phyloP scores from a whole-genome alignment of 2,113 vertebrate genomes.

The Etheostoma cragini region DNA sequence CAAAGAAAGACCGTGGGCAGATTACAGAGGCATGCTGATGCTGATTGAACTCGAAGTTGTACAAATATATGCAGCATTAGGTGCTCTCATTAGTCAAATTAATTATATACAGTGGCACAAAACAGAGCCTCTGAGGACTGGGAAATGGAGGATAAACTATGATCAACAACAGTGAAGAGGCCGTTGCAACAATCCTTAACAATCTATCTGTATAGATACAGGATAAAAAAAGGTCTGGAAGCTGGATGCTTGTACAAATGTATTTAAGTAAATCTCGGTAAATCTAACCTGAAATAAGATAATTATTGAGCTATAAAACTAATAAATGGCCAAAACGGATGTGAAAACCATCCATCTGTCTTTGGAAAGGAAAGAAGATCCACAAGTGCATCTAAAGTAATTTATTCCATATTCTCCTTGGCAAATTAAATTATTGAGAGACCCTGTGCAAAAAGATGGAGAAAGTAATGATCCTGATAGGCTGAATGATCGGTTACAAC shows the following conservation, averaged over 20 bases:
- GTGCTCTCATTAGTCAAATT: slow-evolving; percentile 32
- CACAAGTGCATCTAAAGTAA: too few species aligned
- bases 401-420: too few species aligned
- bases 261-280: neutral
- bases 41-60: slow-evolving; percentile 50
- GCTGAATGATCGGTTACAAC: neutral
- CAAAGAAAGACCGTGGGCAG: slow-evolving; percentile 47
- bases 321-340: neutral
- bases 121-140: slow-evolving; percentile 9
- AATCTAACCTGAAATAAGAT: neutral
- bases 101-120: slow-evolving; percentile 6
- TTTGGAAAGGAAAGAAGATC: too few species aligned
- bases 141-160: neutral
- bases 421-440: neutral
- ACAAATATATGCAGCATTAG: slow-evolving; percentile 42
- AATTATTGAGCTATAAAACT: neutral
- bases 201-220: neutral
- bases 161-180: neutral
- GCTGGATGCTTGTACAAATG: neutral
- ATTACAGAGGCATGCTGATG: slow-evolving; percentile 64
- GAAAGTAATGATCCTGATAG: too few species aligned
- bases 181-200: neutral
- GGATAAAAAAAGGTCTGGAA: too few species aligned
- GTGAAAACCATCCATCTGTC: too few species aligned
- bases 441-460: neutral